Percentiles rank a stretch among this genome's conserved stretches.
Evolutionary conservation across 2,113 vertebrate species (phyloP).

Genomic region (Dasypus novemcinctus): DNA sequence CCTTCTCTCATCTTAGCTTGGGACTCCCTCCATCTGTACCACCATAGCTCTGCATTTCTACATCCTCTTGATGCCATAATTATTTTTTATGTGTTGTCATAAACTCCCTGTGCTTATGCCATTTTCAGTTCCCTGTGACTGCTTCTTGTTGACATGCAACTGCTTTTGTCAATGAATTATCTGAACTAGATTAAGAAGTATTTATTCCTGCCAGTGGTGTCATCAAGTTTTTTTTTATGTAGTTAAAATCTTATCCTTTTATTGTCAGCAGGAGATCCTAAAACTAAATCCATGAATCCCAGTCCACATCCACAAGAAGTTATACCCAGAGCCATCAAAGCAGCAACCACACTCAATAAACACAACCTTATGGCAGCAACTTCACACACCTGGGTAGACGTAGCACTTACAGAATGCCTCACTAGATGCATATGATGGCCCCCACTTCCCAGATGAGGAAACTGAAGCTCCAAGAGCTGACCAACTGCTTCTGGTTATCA

Average conservation of each 20-base stretch:
- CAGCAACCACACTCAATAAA: background rate
- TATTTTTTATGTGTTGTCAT: too few species aligned
- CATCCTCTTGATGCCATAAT: accelerated
- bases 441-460: background rate
- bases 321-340: accelerated
- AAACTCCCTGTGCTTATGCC: background rate
- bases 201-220: background rate
- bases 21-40: background rate
- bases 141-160: too few species aligned
- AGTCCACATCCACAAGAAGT: too few species aligned
- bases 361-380: background rate
- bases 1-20: background rate
- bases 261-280: background rate
- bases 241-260: background rate
- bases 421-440: accelerated
- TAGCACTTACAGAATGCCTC: background rate
- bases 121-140: background rate
- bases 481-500: background rate
- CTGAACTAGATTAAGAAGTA: background rate
- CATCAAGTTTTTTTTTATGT: background rate
- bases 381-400: background rate
- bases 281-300: background rate
- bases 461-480: background rate
- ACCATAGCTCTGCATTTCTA: background rate
- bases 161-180: too few species aligned